Conservation (phyloP, 2,888 invertebrate genomes). For the Pseudoips prasinana region DNA sequence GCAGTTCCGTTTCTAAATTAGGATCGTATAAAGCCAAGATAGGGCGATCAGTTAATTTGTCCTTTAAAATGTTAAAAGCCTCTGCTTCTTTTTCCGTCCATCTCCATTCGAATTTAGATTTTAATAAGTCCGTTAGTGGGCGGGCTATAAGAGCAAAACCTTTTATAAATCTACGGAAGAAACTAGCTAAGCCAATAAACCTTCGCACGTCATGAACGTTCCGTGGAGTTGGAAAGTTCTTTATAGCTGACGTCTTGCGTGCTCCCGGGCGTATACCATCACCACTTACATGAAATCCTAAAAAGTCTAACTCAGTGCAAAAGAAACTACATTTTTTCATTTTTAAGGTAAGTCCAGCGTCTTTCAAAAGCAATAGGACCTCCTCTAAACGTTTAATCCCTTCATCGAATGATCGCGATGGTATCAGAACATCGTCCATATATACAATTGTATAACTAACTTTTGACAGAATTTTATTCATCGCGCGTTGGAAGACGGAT, state of each 20-base stretch:
- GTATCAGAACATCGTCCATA: conserved; percentile 1
- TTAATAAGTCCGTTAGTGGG: conserved; percentile 8
- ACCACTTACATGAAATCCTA: neutral
- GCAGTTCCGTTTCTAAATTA: neutral
- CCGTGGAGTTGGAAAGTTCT: neutral
- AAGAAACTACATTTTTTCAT: neutral
- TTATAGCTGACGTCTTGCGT: neutral
- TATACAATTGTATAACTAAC: neutral
- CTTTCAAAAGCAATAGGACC: neutral
- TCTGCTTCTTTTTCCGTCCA: conserved; percentile 4
- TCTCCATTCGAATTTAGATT: conserved; percentile 5
- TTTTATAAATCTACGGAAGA: neutral
- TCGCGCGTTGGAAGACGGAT: neutral
- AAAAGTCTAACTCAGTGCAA: neutral
- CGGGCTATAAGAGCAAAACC: conserved; percentile 1
- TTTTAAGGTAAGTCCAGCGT: neutral
- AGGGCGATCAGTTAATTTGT: neutral
- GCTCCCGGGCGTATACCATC: neutral
- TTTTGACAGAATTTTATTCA: neutral
- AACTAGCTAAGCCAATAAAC: neutral
- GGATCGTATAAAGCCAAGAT: neutral
- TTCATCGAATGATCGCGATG: neutral
- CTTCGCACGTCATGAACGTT: neutral
- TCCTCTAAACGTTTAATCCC: neutral
- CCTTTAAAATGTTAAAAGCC: conserved; percentile 6